These are phyloP conservation scores for Sanderia malayensis DNA, from an alignment of 30 jellyfish, hydroid and myxozoan genomes.

Conservation along the genomic window DNA sequence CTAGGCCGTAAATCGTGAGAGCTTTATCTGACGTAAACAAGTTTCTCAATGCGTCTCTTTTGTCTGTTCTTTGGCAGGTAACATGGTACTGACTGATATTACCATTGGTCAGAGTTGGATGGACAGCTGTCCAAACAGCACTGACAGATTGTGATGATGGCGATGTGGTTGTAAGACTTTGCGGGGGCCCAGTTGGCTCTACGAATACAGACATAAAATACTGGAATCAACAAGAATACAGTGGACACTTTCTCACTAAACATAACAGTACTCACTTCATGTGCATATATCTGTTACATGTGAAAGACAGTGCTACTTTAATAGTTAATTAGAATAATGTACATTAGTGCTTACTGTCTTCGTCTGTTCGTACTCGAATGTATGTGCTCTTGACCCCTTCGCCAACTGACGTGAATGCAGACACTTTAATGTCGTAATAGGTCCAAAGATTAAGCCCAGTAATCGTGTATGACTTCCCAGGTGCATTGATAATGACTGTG, in stretches of 20 bases:
- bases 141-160: conserved; percentile 8
- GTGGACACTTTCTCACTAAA: too few relatives aligned
- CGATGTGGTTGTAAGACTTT: conserved; percentile 3
- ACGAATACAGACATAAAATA: too few relatives aligned
- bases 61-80: conserved; percentile 27
- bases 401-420: conserved; percentile 48
- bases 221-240: too few relatives aligned
- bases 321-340: too few relatives aligned
- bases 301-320: too few relatives aligned
- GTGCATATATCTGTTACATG: too few relatives aligned
- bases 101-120: conserved; percentile 17
- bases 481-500: background rate
- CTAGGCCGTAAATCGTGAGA: conserved; percentile 6
- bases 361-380: conserved; percentile 42
- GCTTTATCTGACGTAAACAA: background rate
- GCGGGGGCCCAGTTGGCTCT: conserved; percentile 56
- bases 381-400: conserved; percentile 38
- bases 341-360: conserved; percentile 39
- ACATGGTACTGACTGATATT: conserved; percentile 7
- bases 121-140: conserved; percentile 30
- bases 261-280: too few relatives aligned
- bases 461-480: conserved; percentile 17
- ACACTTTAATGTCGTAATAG: conserved; percentile 30
- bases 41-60: background rate
- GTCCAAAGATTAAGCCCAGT: conserved; percentile 48